Evolutionary conservation across 2,888 invertebrate genomes (phyloP).

Genomic region (Loripinus fragilis): DNA sequence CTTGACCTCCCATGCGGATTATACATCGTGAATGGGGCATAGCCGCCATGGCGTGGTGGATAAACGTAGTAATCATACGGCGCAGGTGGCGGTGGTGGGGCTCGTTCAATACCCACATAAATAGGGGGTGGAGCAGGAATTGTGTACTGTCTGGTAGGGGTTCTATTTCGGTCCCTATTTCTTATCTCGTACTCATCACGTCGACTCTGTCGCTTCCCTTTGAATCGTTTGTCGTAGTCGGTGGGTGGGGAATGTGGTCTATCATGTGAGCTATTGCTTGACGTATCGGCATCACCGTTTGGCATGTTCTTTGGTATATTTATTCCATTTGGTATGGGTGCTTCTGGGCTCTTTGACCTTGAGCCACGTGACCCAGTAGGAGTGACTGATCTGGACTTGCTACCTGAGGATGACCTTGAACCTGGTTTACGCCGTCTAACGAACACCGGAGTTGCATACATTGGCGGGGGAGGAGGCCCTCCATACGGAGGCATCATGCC

Average conservation of each 20-base stretch:
- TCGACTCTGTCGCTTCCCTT: conserved; percentile 62
- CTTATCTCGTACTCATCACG: conserved; percentile 63
- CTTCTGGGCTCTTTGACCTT: background rate
- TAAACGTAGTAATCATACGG: conserved; percentile 64
- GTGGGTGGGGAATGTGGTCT: conserved; percentile 75
- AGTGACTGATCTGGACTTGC: conserved; percentile 43
- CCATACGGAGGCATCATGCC: conserved; percentile 45
- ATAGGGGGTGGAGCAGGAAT: conserved; percentile 24
- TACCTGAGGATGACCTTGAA: conserved; percentile 57
- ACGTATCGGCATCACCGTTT: conserved; percentile 57
- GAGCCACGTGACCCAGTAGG: conserved; percentile 27
- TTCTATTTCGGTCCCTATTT: conserved; percentile 23
- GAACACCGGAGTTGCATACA: conserved; percentile 28
- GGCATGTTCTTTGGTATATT: conserved; percentile 41
- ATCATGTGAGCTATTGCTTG: conserved; percentile 62
- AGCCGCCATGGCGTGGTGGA: conserved; percentile 60
- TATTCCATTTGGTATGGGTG: conserved; percentile 20
- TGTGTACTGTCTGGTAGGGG: conserved; percentile 16
- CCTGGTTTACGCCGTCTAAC: conserved; percentile 48
- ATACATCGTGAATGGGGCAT: conserved; percentile 58
- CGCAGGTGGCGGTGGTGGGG: conserved; percentile 39
- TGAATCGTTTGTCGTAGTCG: conserved; percentile 69
- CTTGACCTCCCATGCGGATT: conserved; percentile 57
- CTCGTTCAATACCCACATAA: background rate
- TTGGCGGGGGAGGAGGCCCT: conserved; percentile 37